Conservation (phyloP, 2,797 vertebrate species). For the Avahi laniger region DNA sequence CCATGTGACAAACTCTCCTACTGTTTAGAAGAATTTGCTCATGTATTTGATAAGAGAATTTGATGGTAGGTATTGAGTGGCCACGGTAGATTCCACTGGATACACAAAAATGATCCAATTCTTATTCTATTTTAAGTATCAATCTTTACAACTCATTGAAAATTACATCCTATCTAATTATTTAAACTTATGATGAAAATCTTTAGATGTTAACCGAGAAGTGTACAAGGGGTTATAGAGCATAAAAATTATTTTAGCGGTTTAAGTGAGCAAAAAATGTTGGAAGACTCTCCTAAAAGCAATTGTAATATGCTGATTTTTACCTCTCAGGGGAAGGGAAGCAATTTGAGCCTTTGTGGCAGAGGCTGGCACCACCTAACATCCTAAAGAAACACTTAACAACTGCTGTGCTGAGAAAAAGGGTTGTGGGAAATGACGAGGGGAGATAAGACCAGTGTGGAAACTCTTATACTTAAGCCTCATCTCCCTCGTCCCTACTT, state of each 20-base stretch:
- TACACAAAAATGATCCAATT: background rate
- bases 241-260: background rate
- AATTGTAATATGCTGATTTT: background rate
- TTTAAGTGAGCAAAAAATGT: background rate
- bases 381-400: background rate
- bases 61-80: background rate
- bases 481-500: background rate
- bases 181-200: constrained; percentile 11
- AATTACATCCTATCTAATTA: background rate
- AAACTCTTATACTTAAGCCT: background rate
- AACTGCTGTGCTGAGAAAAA: background rate
- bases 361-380: background rate
- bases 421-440: background rate
- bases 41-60: background rate
- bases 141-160: background rate
- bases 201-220: background rate
- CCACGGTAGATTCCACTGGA: background rate
- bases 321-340: background rate
- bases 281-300: background rate
- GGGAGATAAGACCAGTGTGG: background rate
- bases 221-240: background rate
- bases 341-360: background rate
- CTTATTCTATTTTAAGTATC: constrained; percentile 25
- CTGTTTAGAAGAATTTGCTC: background rate
- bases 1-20: background rate